Conservation (phyloP, 2,888 invertebrate genomes). For the Dione juno region DNA sequence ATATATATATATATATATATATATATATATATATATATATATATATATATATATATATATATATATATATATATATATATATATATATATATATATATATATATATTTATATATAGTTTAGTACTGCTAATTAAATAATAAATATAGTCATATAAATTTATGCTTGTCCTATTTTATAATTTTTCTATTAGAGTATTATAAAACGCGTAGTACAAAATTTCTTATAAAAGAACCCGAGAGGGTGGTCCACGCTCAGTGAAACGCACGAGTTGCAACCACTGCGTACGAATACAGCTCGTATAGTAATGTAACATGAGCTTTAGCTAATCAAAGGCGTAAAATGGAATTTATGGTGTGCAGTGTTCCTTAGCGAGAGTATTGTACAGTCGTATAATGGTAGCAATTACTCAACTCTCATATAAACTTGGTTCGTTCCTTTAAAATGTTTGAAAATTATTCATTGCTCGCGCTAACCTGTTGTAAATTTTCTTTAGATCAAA, state of each 20-base stretch:
- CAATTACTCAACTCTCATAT: constrained; percentile 78
- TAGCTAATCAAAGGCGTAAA: constrained; percentile 80
- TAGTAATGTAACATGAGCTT: constrained; percentile 72
- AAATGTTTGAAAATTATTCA: constrained; percentile 39
- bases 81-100: no score
- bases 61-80: no score
- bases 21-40: no score
- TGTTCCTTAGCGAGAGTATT: constrained; percentile 76
- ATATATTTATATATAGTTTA: no score
- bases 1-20: no score
- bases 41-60: no score
- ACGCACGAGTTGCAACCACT: constrained; percentile 58
- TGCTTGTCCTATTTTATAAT: not conserved
- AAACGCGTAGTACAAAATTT: no score
- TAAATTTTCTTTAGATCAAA: constrained; percentile 8
- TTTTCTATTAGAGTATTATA: not conserved
- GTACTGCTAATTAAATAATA: no score
- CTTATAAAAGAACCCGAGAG: constrained; percentile 51
- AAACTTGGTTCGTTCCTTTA: constrained; percentile 54
- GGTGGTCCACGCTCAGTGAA: constrained; percentile 69
- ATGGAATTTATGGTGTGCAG: constrained; percentile 79
- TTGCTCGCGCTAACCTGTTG: constrained; percentile 24
- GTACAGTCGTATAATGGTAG: constrained; percentile 74
- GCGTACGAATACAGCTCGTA: constrained; percentile 55
- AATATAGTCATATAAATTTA: no score